A percentile compares a stretch with the other conserved stretches of the same genome.
Conservation (phyloP, 37 sponge, comb jelly and placozoan species). For the Oopsacas minuta region DNA sequence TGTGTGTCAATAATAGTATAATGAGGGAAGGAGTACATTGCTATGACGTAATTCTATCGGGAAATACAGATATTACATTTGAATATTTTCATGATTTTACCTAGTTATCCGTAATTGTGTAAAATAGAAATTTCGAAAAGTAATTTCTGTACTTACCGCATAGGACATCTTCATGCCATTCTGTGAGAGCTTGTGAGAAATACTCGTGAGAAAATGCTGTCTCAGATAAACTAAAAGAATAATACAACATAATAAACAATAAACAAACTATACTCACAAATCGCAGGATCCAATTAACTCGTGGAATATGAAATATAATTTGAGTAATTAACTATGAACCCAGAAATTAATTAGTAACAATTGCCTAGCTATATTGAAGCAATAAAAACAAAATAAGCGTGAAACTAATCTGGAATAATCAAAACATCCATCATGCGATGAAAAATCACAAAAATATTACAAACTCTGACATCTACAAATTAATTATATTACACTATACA, state of each 20-base stretch:
- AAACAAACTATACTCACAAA: neutral
- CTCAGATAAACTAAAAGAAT: neutral
- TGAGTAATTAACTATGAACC: neutral
- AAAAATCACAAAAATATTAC: neutral
- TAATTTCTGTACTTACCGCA: neutral
- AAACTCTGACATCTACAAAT: neutral
- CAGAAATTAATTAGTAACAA: neutral
- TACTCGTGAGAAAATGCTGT: conserved; percentile 13
- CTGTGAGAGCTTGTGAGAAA: neutral
- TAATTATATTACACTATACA: too few relatives aligned
- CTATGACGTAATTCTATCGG: too few relatives aligned
- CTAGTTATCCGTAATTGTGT: neutral
- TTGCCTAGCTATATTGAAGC: too few relatives aligned
- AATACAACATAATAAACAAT: too few relatives aligned
- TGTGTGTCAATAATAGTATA: too few relatives aligned
- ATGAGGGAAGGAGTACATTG: too few relatives aligned
- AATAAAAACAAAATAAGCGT: too few relatives aligned
- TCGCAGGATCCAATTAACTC: neutral
- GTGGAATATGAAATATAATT: neutral
- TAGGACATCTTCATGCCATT: neutral
- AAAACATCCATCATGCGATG: too few relatives aligned
- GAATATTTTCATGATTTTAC: too few relatives aligned
- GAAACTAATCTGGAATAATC: too few relatives aligned
- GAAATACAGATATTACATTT: too few relatives aligned
- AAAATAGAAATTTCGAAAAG: neutral